Base-by-base conservation (phyloP, 2,113 vertebrate species). In the Dinomys branickii region DNA sequence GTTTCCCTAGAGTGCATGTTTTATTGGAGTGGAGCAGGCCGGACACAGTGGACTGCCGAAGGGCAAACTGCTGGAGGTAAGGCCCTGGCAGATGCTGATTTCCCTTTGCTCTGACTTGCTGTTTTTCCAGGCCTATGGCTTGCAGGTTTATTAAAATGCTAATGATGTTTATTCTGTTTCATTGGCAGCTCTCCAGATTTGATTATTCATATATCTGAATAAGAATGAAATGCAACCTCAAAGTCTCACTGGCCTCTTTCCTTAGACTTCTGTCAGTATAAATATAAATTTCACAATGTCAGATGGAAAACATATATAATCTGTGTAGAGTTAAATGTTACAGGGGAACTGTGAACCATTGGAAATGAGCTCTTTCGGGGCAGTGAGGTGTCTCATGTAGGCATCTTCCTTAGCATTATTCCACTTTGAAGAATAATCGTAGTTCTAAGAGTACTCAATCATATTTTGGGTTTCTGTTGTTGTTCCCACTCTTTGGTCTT, bases 121-220 rank as follows among this genome's bases (percentile, higher is more conserved):
- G 35, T 11, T 97, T 94, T 93, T 71, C 87, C 73, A 77, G 54
- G 94, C 50, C 63, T 92, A 83, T 95, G 20, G 89, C 97, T 95
- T 97, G 24, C 56, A 93, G 58, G 63, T 94, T 97, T 96, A 95
- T 78, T 97, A 97, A 97, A 95, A 96, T 67, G 50, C 95, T 97
- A 96, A 95, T 96, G 75, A 83, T 86, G 47, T 92, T 98, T 97
- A 83, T 97, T 97, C 54, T 65, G 0, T 84, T 97, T 97, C 93
- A 86, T 88, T 98, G 95, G 44, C 95, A 94, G 94, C 77, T 95
- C 5, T 97, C 95, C 96, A 96, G 65, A 91, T 96, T 97, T 97
- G 91, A 87, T 97, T 98, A 94, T 97, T 98, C 97, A 96, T 95
- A 82, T 47, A 78, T 94, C 81, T 97, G 95, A 96, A 88, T 41